Percentiles rank a stretch among this genome's conserved stretches.
These are phyloP conservation scores for Agrochola litura DNA, from an alignment of 2,888 invertebrate genomes.

Conservation along the genomic window DNA sequence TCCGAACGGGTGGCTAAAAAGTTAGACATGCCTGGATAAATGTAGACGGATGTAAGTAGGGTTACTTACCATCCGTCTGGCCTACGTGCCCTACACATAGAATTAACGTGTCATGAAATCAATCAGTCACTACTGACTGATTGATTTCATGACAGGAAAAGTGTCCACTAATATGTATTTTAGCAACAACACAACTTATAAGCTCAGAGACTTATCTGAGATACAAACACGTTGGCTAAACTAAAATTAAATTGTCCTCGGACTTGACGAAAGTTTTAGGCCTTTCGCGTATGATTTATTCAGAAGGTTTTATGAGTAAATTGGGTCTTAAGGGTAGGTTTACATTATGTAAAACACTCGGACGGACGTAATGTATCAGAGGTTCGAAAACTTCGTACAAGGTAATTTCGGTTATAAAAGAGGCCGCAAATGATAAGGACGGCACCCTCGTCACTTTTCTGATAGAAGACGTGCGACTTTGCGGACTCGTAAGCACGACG, in stretches of 20 bases:
- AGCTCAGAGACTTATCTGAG: neutral
- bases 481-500: slow-evolving; percentile 8
- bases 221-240: slow-evolving; percentile 26
- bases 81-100: neutral
- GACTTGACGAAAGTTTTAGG: slow-evolving; percentile 61
- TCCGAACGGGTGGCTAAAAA: neutral
- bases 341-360: slow-evolving; percentile 36
- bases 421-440: slow-evolving; percentile 67
- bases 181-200: slow-evolving; percentile 3
- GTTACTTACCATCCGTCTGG: too few species aligned
- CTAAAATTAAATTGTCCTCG: slow-evolving; percentile 53
- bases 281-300: slow-evolving; percentile 65
- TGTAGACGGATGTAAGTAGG: too few species aligned
- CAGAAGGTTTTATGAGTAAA: slow-evolving; percentile 62
- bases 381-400: slow-evolving; percentile 48
- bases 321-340: slow-evolving; percentile 45
- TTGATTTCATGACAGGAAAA: too few species aligned
- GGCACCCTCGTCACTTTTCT: slow-evolving; percentile 71
- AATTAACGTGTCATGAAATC: neutral
- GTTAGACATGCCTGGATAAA: neutral
- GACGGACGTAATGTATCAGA: slow-evolving; percentile 43
- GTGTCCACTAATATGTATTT: neutral
- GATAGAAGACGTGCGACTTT: slow-evolving; percentile 51
- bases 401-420: slow-evolving; percentile 65
- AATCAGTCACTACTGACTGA: neutral